Percentiles rank a stretch among this genome's conserved stretches.
These are phyloP conservation scores for Bambusicola thoracicus DNA, from an alignment of 2,113 vertebrate genomes.

Conservation along the genomic window DNA sequence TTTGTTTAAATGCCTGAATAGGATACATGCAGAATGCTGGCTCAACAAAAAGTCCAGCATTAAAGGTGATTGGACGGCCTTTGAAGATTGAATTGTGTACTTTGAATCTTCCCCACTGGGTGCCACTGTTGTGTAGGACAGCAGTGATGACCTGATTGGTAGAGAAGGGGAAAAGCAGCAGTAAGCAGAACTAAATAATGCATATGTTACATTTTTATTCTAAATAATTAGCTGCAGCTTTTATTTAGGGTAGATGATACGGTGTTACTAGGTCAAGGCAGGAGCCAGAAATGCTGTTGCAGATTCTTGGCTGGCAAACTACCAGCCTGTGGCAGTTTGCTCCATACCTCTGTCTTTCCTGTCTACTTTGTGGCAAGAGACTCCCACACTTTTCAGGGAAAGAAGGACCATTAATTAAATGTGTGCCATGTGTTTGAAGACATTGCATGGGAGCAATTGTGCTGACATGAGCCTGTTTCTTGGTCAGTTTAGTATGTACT, in stretches of 20 bases:
- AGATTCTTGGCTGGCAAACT: not conserved
- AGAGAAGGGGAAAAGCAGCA: not conserved
- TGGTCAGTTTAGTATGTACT: not conserved
- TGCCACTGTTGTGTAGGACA: constrained; percentile 51
- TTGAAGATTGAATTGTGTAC: not conserved
- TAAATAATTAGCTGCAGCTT: not conserved
- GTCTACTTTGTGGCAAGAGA: not conserved
- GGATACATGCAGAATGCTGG: not conserved
- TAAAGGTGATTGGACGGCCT: not conserved
- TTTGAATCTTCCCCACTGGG: constrained; percentile 33
- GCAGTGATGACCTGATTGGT: not conserved
- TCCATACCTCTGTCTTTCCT: not conserved
- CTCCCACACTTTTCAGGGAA: not conserved
- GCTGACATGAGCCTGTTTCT: not conserved
- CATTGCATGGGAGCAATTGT: not conserved
- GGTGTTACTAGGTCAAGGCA: not conserved
- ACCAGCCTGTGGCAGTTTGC: not conserved
- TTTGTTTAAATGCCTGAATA: not conserved
- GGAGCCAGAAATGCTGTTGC: not conserved
- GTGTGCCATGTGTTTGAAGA: not conserved
- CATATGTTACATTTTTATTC: not conserved
- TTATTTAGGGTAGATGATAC: not conserved
- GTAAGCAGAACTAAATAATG: not conserved
- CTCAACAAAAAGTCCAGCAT: not conserved
- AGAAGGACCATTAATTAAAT: not conserved